Conservation (phyloP, 35 echinoderm and acorn worm species). For the Apostichopus californicus region DNA sequence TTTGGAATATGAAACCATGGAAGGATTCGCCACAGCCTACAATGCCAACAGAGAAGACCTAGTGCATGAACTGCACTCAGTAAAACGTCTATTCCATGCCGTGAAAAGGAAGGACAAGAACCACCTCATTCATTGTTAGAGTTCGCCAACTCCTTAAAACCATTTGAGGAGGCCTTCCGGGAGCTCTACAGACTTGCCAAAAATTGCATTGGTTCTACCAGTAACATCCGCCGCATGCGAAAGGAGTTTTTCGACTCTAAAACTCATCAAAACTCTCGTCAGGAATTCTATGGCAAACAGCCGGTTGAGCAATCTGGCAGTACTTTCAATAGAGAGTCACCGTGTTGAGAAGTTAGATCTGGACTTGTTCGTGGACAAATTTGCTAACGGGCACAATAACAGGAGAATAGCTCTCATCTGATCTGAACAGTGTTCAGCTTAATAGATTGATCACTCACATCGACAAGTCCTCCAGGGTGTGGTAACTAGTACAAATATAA, state of each 20-base stretch:
- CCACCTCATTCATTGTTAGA: slow-evolving; percentile 32
- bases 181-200: slow-evolving; percentile 60
- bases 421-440: not conserved
- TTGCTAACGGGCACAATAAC: too few relatives aligned
- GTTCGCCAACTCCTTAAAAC: slow-evolving; percentile 54
- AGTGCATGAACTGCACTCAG: slow-evolving; percentile 41
- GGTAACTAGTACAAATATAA: not conserved
- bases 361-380: not conserved
- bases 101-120: slow-evolving; percentile 21
- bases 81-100: slow-evolving; percentile 48
- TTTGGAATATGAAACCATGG: slow-evolving; percentile 45
- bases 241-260: slow-evolving; percentile 5
- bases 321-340: slow-evolving; percentile 35
- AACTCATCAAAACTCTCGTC: slow-evolving; percentile 39
- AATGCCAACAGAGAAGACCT: slow-evolving; percentile 48
- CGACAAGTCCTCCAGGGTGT: slow-evolving; percentile 9
- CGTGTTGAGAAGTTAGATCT: slow-evolving; percentile 36
- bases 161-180: slow-evolving; percentile 51
- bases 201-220: slow-evolving; percentile 44
- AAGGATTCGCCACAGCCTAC: slow-evolving; percentile 23
- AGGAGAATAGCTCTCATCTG: too few relatives aligned
- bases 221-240: slow-evolving; percentile 52
- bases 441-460: slow-evolving; percentile 2
- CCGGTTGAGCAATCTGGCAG: slow-evolving; percentile 50
- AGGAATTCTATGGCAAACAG: slow-evolving; percentile 62